Conservation (phyloP, 1,140 invertebrate species). For the Diploscapter pachys region DNA sequence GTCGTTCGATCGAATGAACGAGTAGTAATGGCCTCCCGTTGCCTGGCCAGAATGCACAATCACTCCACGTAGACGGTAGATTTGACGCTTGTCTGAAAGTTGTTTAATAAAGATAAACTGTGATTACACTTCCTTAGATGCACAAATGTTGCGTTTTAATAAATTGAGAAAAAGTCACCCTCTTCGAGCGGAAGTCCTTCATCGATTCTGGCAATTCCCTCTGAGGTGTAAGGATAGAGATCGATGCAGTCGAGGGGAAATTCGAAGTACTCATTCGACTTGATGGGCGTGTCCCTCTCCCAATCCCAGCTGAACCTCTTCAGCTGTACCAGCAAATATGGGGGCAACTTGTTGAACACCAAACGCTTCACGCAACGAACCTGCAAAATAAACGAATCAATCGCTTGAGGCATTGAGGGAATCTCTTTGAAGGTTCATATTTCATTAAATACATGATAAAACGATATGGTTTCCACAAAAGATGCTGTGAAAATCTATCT, state of each 20-base stretch:
- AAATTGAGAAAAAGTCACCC: not conserved
- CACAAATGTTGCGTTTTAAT: too few species aligned
- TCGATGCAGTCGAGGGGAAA: conserved; percentile 86
- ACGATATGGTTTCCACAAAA: too few species aligned
- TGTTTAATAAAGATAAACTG: not conserved
- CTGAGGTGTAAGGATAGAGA: conserved; percentile 93
- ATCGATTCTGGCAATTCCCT: conserved; percentile 67
- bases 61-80: conserved; percentile 86
- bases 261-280: conserved; percentile 99
- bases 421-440: too few species aligned
- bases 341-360: conserved; percentile 92
- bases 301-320: conserved; percentile 99
- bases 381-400: conserved; percentile 60
- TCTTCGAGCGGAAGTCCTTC: conserved; percentile 50
- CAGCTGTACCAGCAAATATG: conserved; percentile 90
- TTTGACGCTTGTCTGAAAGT: not conserved
- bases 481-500: too few species aligned
- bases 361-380: conserved; percentile 93
- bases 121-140: too few species aligned
- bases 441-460: too few species aligned
- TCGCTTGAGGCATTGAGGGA: too few species aligned
- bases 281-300: conserved; percentile 93
- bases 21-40: conserved; percentile 93
- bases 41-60: conserved; percentile 97
- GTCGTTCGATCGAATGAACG: conserved; percentile 75